These are phyloP conservation scores for Achroia grisella DNA, from an alignment of 1,140 invertebrate species.

Conservation along the genomic window DNA sequence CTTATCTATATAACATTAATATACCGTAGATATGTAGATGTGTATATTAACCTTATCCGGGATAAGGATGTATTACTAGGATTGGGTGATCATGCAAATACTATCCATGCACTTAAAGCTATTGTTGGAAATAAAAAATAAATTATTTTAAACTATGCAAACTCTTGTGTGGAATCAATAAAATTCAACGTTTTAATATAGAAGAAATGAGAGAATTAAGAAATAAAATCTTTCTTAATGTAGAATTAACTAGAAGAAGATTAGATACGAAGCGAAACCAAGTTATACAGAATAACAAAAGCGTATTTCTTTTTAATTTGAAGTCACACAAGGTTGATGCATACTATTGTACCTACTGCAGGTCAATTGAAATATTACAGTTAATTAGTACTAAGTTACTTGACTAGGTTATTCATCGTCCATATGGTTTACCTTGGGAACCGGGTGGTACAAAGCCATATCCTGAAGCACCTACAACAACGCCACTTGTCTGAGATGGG, in stretches of 20 bases:
- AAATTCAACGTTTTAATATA: no score
- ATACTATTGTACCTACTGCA: no score
- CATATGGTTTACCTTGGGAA: constrained; percentile 70
- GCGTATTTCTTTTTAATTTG: no score
- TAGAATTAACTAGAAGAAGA: no score
- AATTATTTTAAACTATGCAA: constrained; percentile 4
- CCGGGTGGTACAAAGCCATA: constrained; percentile 83
- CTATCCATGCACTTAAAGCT: constrained; percentile 4
- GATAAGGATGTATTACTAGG: background rate
- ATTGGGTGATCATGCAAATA: background rate
- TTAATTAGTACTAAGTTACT: constrained; percentile 3
- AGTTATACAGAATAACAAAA: no score
- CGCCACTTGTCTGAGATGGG: constrained; percentile 79
- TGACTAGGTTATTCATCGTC: constrained; percentile 40
- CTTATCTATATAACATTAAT: no score
- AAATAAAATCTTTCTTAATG: no score
- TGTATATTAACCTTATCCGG: background rate
- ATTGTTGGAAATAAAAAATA: background rate
- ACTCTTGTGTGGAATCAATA: no score
- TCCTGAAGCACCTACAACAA: constrained; percentile 81
- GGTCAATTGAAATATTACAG: no score
- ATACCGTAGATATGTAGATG: background rate
- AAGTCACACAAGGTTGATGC: no score
- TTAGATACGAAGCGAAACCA: no score
- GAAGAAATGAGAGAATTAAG: no score